Evolutionary conservation across 2,113 vertebrate species (phyloP).

Genomic region (Leptodactylus fuscus): DNA sequence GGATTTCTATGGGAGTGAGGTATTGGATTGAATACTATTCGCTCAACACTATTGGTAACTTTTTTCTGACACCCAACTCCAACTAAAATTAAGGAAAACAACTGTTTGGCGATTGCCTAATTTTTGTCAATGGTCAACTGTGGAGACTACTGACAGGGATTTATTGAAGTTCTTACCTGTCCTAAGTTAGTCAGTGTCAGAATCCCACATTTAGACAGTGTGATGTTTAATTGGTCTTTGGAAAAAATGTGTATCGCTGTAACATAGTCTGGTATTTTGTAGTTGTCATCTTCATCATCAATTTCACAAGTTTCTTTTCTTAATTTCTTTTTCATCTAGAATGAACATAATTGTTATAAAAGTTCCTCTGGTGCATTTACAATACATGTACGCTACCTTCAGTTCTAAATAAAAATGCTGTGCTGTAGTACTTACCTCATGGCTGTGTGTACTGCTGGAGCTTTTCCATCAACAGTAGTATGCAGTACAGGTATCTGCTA

Average conservation of each 20-base stretch:
- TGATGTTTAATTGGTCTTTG: conserved; percentile 94
- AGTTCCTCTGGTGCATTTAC: not conserved
- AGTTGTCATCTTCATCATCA: conserved; percentile 86
- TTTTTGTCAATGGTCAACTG: not conserved
- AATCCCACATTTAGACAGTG: conserved; percentile 91
- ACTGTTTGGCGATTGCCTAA: no score
- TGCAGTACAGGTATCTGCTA: no score
- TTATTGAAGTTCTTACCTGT: conserved; percentile 77
- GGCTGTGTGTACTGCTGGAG: no score
- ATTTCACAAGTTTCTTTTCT: conserved; percentile 72
- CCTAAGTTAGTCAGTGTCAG: conserved; percentile 91
- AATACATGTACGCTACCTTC: not conserved
- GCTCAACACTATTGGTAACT: no score
- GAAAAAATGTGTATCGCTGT: conserved; percentile 87
- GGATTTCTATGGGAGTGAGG: no score
- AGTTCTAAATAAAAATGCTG: no score
- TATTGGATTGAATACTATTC: no score
- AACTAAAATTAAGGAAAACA: no score
- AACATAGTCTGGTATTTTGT: conserved; percentile 90
- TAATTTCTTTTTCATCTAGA: conserved; percentile 94
- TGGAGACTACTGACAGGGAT: not conserved
- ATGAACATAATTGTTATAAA: conserved; percentile 22
- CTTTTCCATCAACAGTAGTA: no score
- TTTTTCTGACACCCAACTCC: no score
- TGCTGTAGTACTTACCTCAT: no score